Evolutionary conservation across 2,113 vertebrate genomes (phyloP), one percentile per base, ranked within the genome.

Genomic region (Ibidorhyncha struthersii): DNA sequence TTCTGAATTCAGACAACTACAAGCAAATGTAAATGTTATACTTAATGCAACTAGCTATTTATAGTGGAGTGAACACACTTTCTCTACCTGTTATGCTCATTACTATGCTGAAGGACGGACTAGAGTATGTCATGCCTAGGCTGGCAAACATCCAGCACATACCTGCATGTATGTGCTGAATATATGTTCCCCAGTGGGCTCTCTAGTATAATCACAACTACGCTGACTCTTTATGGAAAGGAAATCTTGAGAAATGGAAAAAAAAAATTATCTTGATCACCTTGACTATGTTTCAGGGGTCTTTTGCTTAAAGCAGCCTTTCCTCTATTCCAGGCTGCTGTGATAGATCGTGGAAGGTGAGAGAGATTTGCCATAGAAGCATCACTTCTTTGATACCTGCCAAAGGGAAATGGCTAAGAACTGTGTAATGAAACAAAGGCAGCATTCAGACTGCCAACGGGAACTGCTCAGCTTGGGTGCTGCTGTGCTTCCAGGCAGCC

Each of bases 1-100:
- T 87, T 94, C 91, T 96, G 92, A 96, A 95, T 96, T 96, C 92
- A 96, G 96, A 92, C 83, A 96, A 82, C 86, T 95, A 43, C 78
- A 93, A 93, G 94, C 91, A 96, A 93, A 96, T 96, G 94, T 96
- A 97, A 96, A 97, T 97, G 88, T 96, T 97, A 96, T 53, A 92
- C 70, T 95, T 96, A 96, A 96, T 95, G 93, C 93, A 91, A 85
- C 77, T 82, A 77, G 91, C 89, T 95, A 93, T 96, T 96, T 95
- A 70, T 93, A 91, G 77, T 45, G 58, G 74, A 85, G 36, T 41
- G 93, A 95, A 82, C 89, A 91, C 83, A 65, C 69, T 91, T 95
- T 89, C 78, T 89, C 47, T 87, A 82, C 73, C 70, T 82, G 22
- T 90, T 91, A 76, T 38, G 40, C 65, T 94, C 61, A 69, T 65